phyloP scores from a whole-genome alignment of 2,797 vertebrate species.

The Myripristis murdjan region DNA sequence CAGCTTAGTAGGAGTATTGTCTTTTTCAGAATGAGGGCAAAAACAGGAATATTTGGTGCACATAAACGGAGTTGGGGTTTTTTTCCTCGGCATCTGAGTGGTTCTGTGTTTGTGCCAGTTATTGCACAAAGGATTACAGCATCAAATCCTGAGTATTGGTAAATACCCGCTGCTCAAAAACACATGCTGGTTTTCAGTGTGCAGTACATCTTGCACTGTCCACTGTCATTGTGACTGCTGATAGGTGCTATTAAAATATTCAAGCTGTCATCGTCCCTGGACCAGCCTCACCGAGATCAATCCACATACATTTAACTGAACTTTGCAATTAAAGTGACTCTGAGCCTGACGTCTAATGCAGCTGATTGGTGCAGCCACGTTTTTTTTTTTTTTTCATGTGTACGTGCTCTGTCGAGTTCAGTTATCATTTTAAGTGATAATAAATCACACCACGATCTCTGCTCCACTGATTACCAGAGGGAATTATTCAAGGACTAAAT shows the following conservation, averaged over 20 bases:
- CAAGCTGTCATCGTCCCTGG: neutral
- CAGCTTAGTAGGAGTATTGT: too few relatives aligned
- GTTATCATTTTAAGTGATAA: constrained; percentile 58
- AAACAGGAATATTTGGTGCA: too few relatives aligned
- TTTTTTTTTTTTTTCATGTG: constrained; percentile 16
- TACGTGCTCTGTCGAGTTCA: constrained; percentile 54
- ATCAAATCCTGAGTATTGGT: too few relatives aligned
- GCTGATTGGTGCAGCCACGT: constrained; percentile 24
- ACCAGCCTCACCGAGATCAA: neutral
- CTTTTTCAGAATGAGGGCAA: too few relatives aligned
- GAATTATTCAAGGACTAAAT: constrained; percentile 76
- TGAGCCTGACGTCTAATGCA: constrained; percentile 1
- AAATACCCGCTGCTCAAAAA: too few relatives aligned
- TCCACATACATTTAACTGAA: neutral
- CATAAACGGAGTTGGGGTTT: too few relatives aligned
- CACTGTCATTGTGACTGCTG: neutral
- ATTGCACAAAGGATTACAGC: too few relatives aligned
- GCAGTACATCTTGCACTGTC: too few relatives aligned
- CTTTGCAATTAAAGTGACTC: neutral
- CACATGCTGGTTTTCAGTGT: too few relatives aligned
- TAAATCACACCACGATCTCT: constrained; percentile 66
- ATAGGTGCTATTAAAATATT: neutral
- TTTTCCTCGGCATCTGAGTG: too few relatives aligned
- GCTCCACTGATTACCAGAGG: constrained; percentile 60
- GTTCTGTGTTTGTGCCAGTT: too few relatives aligned